These are phyloP conservation scores for Xiphias gladius DNA, from an alignment of 2,113 vertebrate species.

Conservation along the genomic window DNA sequence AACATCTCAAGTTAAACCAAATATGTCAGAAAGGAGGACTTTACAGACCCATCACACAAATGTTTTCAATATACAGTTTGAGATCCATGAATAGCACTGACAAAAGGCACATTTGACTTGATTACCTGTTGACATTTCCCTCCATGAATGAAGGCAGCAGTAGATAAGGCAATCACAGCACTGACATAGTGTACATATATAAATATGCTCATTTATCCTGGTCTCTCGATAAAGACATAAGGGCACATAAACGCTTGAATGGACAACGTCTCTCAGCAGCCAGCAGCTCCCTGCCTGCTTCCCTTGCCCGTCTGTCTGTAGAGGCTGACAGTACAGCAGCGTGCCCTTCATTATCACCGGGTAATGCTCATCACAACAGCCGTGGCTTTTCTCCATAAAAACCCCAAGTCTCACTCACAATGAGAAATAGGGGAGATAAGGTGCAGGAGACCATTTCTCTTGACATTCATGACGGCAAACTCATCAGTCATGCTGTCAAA, in stretches of 20 bases:
- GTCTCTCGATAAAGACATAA: conserved; percentile 74
- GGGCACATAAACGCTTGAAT: conserved; percentile 70
- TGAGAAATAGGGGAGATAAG: conserved; percentile 84
- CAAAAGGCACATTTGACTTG: conserved; percentile 75
- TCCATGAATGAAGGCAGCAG: conserved; percentile 64
- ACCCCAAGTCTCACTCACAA: conserved; percentile 82
- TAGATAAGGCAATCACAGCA: conserved; percentile 71
- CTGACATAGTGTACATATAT: conserved; percentile 77
- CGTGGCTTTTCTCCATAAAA: conserved; percentile 81
- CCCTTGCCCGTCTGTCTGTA: conserved; percentile 61
- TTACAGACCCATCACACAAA: conserved; percentile 44
- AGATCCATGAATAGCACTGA: conserved; percentile 54
- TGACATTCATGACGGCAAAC: conserved; percentile 86
- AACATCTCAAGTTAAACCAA: conserved; percentile 46
- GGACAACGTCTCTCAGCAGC: conserved; percentile 55
- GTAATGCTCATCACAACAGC: conserved; percentile 84
- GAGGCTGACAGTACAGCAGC: conserved; percentile 74
- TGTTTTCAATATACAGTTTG: conserved; percentile 55
- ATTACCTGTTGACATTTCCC: conserved; percentile 78
- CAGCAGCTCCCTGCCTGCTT: conserved; percentile 30
- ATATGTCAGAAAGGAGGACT: conserved; percentile 38
- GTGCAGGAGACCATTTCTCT: conserved; percentile 85
- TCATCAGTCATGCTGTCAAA: conserved; percentile 89
- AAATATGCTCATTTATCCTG: conserved; percentile 75
- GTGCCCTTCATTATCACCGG: conserved; percentile 84